Evolutionary conservation across 1,140 invertebrate species (phyloP), one percentile per base, ranked within the genome.

Genomic region (Aphaenogaster rudis): DNA sequence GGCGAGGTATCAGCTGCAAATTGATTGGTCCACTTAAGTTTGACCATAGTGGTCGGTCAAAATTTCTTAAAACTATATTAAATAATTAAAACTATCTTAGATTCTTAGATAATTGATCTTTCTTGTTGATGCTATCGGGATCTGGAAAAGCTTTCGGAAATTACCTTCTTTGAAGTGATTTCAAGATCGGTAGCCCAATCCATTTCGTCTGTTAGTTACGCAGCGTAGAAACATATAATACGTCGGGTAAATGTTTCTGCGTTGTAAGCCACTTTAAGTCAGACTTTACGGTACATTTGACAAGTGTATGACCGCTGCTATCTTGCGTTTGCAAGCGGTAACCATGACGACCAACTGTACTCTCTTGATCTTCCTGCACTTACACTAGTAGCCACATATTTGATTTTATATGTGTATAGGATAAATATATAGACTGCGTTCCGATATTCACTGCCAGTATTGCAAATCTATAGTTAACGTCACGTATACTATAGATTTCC

Each of bases 171-270:
- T 36, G 95, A 94, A 21, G 95, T 93, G 86, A 96, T 92, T 91
- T 96, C 96, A 4, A 96, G 91, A 87, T 96, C 95, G 28, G 93
- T 92, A 64, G 94, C 93, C 96, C 96, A 96, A 82, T 96, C 96
- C 96, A 96, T 96, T 33, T 82, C 84, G n/a, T 59, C n/a, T 52
- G 42, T 69, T 21, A 15, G 5, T 48, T 45, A 69, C 21, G 21
- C 13, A 11, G 42, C 8, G 1, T 63, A 63, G 17, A 69, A 33
- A 48, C 28, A 33, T 72, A 21, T n/a, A 61, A 5, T 11, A 39
- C n/a, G n/a, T 42, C 9, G n/a, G 13, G n/a, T 67, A 39, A 28
- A 15, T 42, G n/a, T n/a, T 66, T 9, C 33, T 48, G 63, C 36
- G 48, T 50, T 64, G 28, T 50, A 52, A 50, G 8, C 2, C 33